phyloP scores from a whole-genome alignment of 1,140 invertebrate genomes.

The roundworm (Caenorhabditis elegans) region WBcel235 BX284605.5:518001-518500 shows the following conservation, averaged over 20 bases:
- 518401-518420: neutral
- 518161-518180: neutral
- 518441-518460: neutral
- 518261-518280: neutral
- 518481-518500: too few relatives aligned
- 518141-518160: neutral
- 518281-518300: neutral
- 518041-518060: neutral
- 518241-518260: too few relatives aligned
- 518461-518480: neutral
- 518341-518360: neutral
- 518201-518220: neutral
- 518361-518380: neutral
- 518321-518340: neutral
- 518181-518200: neutral
- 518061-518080: neutral
- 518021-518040: neutral
- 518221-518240: neutral
- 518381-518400: neutral
- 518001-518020: neutral
- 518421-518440: neutral
- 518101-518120: neutral
- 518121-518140: neutral
- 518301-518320: neutral
- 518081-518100: neutral